A percentile compares a stretch with the other conserved stretches of the same genome.
Evolutionary conservation across 2,888 invertebrate species (phyloP).

Genomic region (Zele albiditarsus): DNA sequence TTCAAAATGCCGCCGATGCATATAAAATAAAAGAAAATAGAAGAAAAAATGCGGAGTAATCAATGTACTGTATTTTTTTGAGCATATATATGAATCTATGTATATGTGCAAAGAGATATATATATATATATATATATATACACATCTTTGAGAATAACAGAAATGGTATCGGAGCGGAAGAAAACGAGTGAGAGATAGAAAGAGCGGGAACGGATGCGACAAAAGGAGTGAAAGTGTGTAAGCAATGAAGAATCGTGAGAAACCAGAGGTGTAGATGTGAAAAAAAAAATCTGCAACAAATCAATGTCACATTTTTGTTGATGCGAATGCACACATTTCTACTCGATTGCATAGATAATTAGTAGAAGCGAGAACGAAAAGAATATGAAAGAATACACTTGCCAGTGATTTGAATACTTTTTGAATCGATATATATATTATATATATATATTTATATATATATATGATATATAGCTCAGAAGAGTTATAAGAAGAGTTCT

Average conservation of each 20-base stretch:
- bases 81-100: slow-evolving; percentile 47
- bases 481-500: slow-evolving; percentile 36
- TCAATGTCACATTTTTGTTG: slow-evolving; percentile 47
- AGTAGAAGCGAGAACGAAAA: slow-evolving; percentile 39
- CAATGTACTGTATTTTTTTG: slow-evolving; percentile 58
- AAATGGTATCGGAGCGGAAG: slow-evolving; percentile 43
- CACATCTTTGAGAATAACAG: slow-evolving; percentile 32
- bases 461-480: slow-evolving; percentile 23
- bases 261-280: slow-evolving; percentile 19
- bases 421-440: slow-evolving; percentile 49
- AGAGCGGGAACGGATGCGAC: slow-evolving; percentile 36
- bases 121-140: slow-evolving; percentile 31
- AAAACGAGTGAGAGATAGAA: slow-evolving; percentile 35
- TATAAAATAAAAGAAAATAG: slow-evolving; percentile 31
- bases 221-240: slow-evolving; percentile 35
- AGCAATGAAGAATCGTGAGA: slow-evolving; percentile 32
- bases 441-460: slow-evolving; percentile 35
- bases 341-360: slow-evolving; percentile 44
- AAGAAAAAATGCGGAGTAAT: slow-evolving; percentile 40
- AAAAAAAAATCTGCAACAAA: slow-evolving; percentile 36
- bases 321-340: slow-evolving; percentile 48
- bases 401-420: slow-evolving; percentile 69
- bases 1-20: slow-evolving; percentile 22
- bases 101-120: slow-evolving; percentile 31
- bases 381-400: slow-evolving; percentile 59